Conservation (phyloP, 2,888 invertebrate species). For the Tricholauxania praeusta region DNA sequence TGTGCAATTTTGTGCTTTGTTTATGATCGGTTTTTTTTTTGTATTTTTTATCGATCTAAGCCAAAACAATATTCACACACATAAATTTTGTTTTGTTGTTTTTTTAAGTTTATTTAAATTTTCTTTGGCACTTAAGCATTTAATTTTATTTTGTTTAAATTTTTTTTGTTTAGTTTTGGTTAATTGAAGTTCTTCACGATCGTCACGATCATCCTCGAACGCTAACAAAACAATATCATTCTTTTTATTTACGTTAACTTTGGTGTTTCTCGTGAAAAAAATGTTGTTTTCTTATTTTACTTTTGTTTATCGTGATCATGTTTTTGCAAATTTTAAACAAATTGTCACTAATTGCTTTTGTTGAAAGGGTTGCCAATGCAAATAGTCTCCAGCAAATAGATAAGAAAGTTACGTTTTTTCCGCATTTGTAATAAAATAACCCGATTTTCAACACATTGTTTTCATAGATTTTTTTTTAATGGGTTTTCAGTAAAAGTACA, state of each 20-base stretch:
- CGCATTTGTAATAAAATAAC: too few relatives aligned
- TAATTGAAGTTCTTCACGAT: slow-evolving; percentile 9
- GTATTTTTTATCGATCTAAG: background rate
- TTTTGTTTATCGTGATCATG: slow-evolving; percentile 11
- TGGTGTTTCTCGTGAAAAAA: background rate
- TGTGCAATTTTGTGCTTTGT: too few relatives aligned
- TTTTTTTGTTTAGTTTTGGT: background rate
- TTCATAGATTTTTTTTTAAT: background rate
- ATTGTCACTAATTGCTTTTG: slow-evolving; percentile 28
- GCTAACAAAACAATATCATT: too few relatives aligned
- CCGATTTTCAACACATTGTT: too few relatives aligned
- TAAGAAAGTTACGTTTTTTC: background rate
- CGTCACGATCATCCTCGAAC: too few relatives aligned
- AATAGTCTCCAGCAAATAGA: background rate
- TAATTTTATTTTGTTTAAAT: background rate
- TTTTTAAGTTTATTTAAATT: slow-evolving; percentile 37
- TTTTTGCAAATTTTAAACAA: slow-evolving; percentile 26
- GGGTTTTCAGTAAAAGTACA: background rate
- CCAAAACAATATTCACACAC: background rate
- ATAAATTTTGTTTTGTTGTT: slow-evolving; percentile 12
- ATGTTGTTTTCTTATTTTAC: background rate
- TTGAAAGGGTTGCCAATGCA: slow-evolving; percentile 19
- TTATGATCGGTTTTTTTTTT: background rate
- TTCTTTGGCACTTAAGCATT: slow-evolving; percentile 36
- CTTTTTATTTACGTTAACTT: background rate